Evolutionary conservation across 1,140 invertebrate species (phyloP), one percentile per base, ranked within the genome.

Genomic region (Zaprionus davidi): DNA sequence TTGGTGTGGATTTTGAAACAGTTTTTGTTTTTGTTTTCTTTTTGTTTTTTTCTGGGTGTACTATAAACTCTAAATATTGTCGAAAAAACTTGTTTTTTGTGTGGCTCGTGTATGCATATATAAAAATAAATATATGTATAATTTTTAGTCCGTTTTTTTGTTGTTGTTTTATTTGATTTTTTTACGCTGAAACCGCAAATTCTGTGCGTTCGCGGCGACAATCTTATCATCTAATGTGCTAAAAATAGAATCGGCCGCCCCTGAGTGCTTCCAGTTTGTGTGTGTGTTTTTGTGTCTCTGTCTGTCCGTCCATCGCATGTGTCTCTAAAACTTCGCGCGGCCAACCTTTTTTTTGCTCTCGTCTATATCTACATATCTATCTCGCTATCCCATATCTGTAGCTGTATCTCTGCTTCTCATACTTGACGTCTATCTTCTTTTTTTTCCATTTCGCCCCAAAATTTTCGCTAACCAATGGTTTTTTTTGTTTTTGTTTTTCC

Each of bases 211-310:
- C 76, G 78, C 74, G 66, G 70, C 74, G 75, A 83, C 84, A 88
- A 88, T 88, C 84, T 88, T 88, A 88, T 88, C 84, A 88, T 88
- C 83, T 88, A 87, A 84, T 88, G 58, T 78, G 82, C 84, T 88
- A 88, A 81, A 90, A 90, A 90, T 88, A 88, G 81, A 22, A 49
- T 55, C 22, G 69, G 46, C 63, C 74, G 74, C 74, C 74, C 74
- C 74, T 72, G 73, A 76, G 68, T 66, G 60, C 9, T 67, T 72
- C 74, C 73, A 76, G 28, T 76, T 34, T 58, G 20, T 22, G 41
- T 65, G 67, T 60, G 34, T 41, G 9, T 60, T 26, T 82, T 57
- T 72, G 57, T 68, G 74, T 78, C 68, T 84, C 70, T 76, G 31
- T 71, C n/a, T 55, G 49, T 73, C 34, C 59, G 63, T 75, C 15